These are phyloP conservation scores for Trachemys scripta DNA, from an alignment of 2,113 vertebrate species.

Conservation along the genomic window DNA sequence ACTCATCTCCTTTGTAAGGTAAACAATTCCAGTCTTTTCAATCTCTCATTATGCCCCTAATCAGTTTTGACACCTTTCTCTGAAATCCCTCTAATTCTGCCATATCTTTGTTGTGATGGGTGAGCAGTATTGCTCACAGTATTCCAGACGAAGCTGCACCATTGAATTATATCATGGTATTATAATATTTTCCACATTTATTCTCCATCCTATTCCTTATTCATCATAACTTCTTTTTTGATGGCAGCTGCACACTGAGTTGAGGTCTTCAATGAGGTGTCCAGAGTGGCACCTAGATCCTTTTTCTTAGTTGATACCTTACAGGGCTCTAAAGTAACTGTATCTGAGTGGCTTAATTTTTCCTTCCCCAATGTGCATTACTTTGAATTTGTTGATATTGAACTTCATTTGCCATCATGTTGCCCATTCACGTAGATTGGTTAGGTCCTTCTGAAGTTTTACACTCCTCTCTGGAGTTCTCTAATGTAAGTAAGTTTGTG, in stretches of 20 bases:
- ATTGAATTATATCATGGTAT: neutral
- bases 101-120: neutral
- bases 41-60: neutral
- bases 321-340: no score
- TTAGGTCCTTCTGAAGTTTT: neutral
- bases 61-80: neutral
- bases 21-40: neutral
- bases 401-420: neutral
- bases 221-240: neutral
- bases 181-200: neutral
- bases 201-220: neutral
- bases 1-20: accelerated
- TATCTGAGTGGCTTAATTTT: neutral
- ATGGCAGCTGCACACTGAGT: neutral
- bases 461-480: neutral
- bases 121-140: neutral
- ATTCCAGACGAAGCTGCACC: neutral
- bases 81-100: neutral
- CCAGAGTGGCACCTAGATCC: neutral
- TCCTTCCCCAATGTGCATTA: neutral
- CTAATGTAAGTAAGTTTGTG: neutral
- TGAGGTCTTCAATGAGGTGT: neutral
- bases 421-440: neutral
- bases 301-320: neutral
- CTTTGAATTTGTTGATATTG: slow-evolving; percentile 16